Percentiles rank a stretch among this genome's conserved stretches.
Evolutionary conservation across 1,140 invertebrate species (phyloP).

Genomic region (Panagrolaimus sp.): DNA sequence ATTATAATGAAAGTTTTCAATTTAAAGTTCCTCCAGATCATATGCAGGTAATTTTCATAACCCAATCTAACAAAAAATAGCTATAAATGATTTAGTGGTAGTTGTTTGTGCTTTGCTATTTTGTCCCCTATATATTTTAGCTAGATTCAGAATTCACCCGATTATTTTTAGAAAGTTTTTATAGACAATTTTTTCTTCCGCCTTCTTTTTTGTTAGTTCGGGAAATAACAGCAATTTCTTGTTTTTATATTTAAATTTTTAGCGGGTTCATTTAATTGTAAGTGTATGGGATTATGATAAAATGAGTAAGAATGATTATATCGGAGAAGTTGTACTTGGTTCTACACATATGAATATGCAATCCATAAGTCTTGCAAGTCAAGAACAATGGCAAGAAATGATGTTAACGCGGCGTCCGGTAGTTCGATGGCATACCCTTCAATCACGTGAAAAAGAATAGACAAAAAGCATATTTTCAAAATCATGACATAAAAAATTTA

Average conservation of each 20-base stretch:
- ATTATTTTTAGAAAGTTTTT: too few relatives aligned
- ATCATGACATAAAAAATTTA: too few relatives aligned
- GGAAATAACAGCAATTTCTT: too few relatives aligned
- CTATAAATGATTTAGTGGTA: too few relatives aligned
- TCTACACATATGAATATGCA: slow-evolving; percentile 36
- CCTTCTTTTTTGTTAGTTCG: too few relatives aligned
- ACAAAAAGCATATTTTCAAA: neutral
- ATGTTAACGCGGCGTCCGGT: slow-evolving; percentile 54
- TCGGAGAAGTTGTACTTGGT: slow-evolving; percentile 43
- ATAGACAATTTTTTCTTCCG: too few relatives aligned
- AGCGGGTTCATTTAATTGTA: slow-evolving; percentile 52
- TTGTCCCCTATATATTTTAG: too few relatives aligned
- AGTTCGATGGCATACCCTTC: slow-evolving; percentile 41
- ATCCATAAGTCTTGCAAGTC: slow-evolving; percentile 33
- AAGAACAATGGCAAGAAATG: slow-evolving; percentile 57
- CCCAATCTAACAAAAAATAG: too few relatives aligned
- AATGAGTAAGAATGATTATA: slow-evolving; percentile 58
- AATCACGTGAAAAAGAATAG: slow-evolving; percentile 22
- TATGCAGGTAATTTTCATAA: slow-evolving; percentile 65
- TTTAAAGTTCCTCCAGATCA: slow-evolving; percentile 68
- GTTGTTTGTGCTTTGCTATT: too few relatives aligned
- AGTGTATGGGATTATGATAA: slow-evolving; percentile 58
- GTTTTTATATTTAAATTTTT: slow-evolving; percentile 27
- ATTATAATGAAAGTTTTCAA: slow-evolving; percentile 66
- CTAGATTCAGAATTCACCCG: too few relatives aligned